Conservation (phyloP, 64 coral and sea anemone genomes). For the Orbicella faveolata region DNA sequence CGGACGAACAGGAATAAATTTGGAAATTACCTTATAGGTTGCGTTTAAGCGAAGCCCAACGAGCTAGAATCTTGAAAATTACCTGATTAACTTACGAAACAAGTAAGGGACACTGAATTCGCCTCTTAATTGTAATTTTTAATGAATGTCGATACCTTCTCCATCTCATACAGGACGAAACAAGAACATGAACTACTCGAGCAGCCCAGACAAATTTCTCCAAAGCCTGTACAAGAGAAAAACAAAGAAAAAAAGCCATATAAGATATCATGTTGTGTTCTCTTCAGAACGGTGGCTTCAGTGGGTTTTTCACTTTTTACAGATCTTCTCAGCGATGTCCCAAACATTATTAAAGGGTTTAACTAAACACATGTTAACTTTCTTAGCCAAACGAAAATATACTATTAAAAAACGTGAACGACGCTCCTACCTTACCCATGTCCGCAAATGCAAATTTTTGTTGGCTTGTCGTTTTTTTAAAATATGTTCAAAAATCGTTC, state of each 20-base stretch:
- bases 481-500: constrained; percentile 2
- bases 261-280: not conserved
- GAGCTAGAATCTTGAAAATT: not conserved
- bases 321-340: not conserved
- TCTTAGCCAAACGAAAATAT: not conserved
- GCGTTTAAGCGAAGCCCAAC: not conserved
- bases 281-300: not conserved
- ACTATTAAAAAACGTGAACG: not conserved
- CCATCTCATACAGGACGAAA: constrained; percentile 89
- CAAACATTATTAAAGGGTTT: not conserved
- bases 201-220: constrained; percentile 80
- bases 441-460: not conserved
- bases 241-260: not conserved
- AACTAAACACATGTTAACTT: not conserved
- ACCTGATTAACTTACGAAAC: no score
- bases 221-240: constrained; percentile 30
- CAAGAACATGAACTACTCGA: constrained; percentile 62
- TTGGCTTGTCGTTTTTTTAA: not conserved
- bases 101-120: not conserved
- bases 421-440: not conserved
- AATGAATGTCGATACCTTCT: constrained; percentile 59
- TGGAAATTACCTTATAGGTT: not conserved
- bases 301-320: not conserved
- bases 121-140: not conserved
- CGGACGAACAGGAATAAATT: not conserved